Percentiles rank a stretch among this genome's conserved stretches.
These are phyloP conservation scores for Toxostoma redivivum DNA, from an alignment of 2,113 vertebrate genomes.

Conservation along the genomic window DNA sequence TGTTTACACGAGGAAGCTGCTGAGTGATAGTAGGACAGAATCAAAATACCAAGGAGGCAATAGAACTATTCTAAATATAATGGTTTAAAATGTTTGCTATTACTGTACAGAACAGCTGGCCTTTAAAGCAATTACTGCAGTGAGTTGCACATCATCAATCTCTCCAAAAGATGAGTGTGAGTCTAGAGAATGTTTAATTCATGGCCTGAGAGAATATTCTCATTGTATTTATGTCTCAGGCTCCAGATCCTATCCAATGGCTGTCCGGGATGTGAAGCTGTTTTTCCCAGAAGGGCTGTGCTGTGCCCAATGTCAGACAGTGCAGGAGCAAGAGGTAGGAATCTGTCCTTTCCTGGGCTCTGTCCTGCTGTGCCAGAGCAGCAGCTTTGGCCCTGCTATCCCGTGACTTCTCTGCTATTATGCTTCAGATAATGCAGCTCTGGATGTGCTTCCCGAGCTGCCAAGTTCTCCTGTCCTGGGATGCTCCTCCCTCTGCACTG, in stretches of 20 bases:
- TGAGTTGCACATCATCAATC: slow-evolving; percentile 53
- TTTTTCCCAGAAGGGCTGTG: slow-evolving; percentile 75
- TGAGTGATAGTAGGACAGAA: neutral
- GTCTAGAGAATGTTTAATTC: slow-evolving; percentile 63
- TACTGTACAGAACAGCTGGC: slow-evolving; percentile 47
- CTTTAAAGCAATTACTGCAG: slow-evolving; percentile 64
- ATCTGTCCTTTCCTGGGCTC: neutral
- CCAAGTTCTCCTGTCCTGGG: neutral
- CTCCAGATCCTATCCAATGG: slow-evolving; percentile 63
- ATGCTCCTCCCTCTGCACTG: neutral
- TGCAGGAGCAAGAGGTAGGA: slow-evolving; percentile 68
- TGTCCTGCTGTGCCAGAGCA: neutral
- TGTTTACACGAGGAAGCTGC: slow-evolving; percentile 2
- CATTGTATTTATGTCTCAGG: slow-evolving; percentile 51
- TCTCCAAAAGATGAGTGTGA: slow-evolving; percentile 46
- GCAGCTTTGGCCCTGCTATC: neutral
- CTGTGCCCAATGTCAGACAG: slow-evolving; percentile 15
- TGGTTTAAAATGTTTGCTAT: slow-evolving; percentile 56
- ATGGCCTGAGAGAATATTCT: slow-evolving; percentile 47
- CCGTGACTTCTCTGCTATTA: neutral
- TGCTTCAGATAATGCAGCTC: neutral
- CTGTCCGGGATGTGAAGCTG: slow-evolving; percentile 65
- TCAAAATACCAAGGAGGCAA: slow-evolving; percentile 15
- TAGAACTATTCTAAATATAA: slow-evolving; percentile 40
- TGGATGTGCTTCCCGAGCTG: neutral